Evolutionary conservation across 2,888 invertebrate species (phyloP), one percentile per base, ranked within the genome.

Genomic region (Drosophila nr. medialis): DNA sequence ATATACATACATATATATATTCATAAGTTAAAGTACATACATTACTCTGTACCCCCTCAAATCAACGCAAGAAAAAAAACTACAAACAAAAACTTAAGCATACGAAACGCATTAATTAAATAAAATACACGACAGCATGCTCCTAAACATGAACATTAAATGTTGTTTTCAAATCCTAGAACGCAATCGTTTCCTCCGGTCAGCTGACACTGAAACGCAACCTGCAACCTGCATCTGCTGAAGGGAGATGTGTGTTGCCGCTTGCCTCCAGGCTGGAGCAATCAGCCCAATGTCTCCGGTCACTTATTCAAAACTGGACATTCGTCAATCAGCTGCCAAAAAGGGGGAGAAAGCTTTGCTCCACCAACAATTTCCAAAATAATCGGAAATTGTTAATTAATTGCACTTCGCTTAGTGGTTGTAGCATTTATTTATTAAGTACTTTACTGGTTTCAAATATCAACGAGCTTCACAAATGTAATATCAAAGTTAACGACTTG

Each of bases 11-110:
- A 67, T 58, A 69, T 34, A 69, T 60, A 64, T 76, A 80, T 80
- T 69, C 77, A 75, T 80, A 77, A 80, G 51, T 59, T 60, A 60
- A 80, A 80, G 77, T 80, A 77, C 80, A 77, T 63, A 75, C 80
- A 80, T 77, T 80, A 70, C 51, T 62, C 61, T 76, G 80, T 79
- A 80, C 54, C 75, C 80, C 65, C 76, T 80, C 70, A 75, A 69
- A 60, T 24, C 69, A 75, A 74, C 54, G 60, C 67, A 70, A 63
- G 50, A 61, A 67, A 62, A 42, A 42, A 69, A 29, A 27, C 21
- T 53, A 51, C 54, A 73, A 42, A 11, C 8, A 29, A 27, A 42
- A 56, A 21, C 56, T 64, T 75, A 74, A 49, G 49, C 60, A 65
- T 36, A 29, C n/a, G 49, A 73, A 65, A 68, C 50, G 55, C 48